Percentiles rank a stretch among this genome's conserved stretches.
Conservation (phyloP, 2,113 vertebrate species). For the Sander vitreus region DNA sequence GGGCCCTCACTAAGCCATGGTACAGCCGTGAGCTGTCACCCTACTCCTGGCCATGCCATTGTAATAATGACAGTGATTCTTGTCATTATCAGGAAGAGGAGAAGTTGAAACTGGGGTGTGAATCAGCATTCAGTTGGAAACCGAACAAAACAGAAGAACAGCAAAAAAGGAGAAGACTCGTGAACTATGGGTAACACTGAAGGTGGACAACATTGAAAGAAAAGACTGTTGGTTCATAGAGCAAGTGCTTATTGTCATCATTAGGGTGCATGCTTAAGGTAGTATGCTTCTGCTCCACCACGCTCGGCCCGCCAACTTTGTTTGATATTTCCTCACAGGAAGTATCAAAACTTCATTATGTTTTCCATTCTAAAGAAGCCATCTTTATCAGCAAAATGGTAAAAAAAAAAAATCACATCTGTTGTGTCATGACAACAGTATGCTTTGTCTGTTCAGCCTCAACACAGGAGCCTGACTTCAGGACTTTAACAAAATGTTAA, state of each 20-base stretch:
- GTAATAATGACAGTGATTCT: constrained; percentile 85
- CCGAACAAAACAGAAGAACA: constrained; percentile 78
- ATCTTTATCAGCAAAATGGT: constrained; percentile 38
- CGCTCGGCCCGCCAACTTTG: constrained; percentile 48
- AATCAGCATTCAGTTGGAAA: constrained; percentile 80
- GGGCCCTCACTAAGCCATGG: constrained; percentile 72
- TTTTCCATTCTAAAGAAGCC: constrained; percentile 25
- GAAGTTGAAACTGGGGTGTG: constrained; percentile 87
- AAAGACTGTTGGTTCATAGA: constrained; percentile 54
- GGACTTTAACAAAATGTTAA: constrained; percentile 46
- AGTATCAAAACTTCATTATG: neutral
- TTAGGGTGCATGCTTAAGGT: constrained; percentile 72
- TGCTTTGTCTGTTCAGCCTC: constrained; percentile 42
- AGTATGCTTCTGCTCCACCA: constrained; percentile 65
- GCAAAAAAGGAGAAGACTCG: constrained; percentile 78
- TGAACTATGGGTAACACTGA: constrained; percentile 71
- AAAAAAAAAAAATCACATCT: constrained; percentile 7
- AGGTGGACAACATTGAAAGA: constrained; percentile 63
- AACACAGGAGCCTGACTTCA: constrained; percentile 41
- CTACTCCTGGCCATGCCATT: constrained; percentile 72
- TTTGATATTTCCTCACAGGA: constrained; percentile 34
- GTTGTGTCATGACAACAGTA: constrained; percentile 43
- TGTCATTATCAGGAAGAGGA: constrained; percentile 88
- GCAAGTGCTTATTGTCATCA: constrained; percentile 65
- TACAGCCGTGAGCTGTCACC: constrained; percentile 72